Evolutionary conservation across 2,888 invertebrate species (phyloP), one percentile per base, ranked within the genome.

Genomic region (Athalia cordata): DNA sequence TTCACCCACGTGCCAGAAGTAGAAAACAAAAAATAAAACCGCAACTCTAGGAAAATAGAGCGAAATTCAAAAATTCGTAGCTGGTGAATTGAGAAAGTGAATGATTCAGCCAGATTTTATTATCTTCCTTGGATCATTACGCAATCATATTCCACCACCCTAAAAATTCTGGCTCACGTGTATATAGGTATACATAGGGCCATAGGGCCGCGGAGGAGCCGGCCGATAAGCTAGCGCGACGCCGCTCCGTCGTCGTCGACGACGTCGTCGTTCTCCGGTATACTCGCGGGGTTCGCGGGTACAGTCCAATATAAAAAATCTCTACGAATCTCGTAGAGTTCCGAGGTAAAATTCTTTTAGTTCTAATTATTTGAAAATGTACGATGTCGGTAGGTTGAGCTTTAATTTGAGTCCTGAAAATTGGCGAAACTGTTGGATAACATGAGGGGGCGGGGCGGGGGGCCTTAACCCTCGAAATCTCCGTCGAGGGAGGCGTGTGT

Each of bases 71-170:
- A n/a, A 50, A 7, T 43, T 47, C 74, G 74, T 11, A 59, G 11
- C n/a, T 3, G 29, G 15, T 62, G 74, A 49, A 50, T 74, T 43
- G n/a, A 8, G 15, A 45, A 49, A 66, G 13, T 55, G 74, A 74
- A 76, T 64, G 50, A 76, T 76, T 64, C 64, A 29, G 65, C 52
- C n/a, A 59, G 57, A 77, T 77, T 77, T 67, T 45, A 67, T 77
- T 77, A 43, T 64, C 55, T 9, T 62, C 66, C 67, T 13, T 55
- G 57, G 50, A 47, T 77, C 67, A 77, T 77, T 77, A 77, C 67
- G 66, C 64, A 67, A 77, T 67, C 66, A 77, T 77, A 77, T 77
- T 77, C 64, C 67, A 67, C 13, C 45, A 47, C 66, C 15, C 52
- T 67, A 59, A 77, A 77, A 77, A 77, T 55, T 55, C 55, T 11